A percentile compares a stretch with the other conserved stretches of the same genome.
Evolutionary conservation across 2,113 vertebrate species (phyloP).

Genomic region (Corythaeola cristata): DNA sequence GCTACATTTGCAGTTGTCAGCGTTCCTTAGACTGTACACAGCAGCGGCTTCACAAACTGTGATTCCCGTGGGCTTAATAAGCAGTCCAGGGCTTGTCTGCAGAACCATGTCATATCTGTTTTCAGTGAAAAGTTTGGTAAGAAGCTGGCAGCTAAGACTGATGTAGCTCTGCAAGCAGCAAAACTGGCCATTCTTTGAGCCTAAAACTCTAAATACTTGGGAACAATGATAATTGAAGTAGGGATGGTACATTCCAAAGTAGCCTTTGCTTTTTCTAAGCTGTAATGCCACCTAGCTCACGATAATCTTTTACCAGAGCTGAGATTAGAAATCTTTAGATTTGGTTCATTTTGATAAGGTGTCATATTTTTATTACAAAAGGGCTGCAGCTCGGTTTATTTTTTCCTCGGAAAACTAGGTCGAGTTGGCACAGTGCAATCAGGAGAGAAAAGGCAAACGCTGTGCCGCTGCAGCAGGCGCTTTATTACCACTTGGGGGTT

Average conservation of each 20-base stretch:
- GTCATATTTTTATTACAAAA: not conserved
- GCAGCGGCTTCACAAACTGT: not conserved
- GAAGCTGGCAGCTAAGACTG: not conserved
- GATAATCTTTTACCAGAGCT: not conserved
- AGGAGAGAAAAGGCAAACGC: not conserved
- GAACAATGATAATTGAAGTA: not conserved
- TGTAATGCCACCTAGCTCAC: not conserved
- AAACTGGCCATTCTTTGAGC: not conserved
- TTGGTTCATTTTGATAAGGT: not conserved
- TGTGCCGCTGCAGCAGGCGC: not conserved
- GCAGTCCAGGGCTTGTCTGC: not conserved
- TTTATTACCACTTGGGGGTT: not conserved
- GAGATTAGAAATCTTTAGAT: not conserved
- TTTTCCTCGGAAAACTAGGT: conserved; percentile 8
- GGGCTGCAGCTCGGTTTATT: not conserved
- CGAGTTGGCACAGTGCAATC: not conserved
- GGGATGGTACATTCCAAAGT: not conserved
- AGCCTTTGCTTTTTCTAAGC: not conserved
- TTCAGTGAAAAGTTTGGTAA: not conserved
- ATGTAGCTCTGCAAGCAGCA: not conserved
- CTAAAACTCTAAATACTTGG: not conserved
- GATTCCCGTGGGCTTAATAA: not conserved
- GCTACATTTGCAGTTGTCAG: not conserved
- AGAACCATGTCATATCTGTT: not conserved
- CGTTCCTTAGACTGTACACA: not conserved